These are phyloP conservation scores for Latheticus oryzae DNA, from an alignment of 2,888 invertebrate species.

Conservation along the genomic window DNA sequence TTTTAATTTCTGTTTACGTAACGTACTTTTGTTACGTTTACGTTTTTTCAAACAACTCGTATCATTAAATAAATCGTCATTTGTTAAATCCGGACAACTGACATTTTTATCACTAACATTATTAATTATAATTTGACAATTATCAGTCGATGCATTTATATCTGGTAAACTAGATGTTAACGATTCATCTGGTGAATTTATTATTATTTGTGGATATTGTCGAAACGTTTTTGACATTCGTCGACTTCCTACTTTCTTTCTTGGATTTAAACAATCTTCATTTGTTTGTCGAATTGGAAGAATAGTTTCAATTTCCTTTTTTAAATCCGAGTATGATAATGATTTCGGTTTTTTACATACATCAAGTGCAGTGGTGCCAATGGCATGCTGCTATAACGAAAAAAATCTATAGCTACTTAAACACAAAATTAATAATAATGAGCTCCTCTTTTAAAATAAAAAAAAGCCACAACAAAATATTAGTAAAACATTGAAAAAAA, in stretches of 20 bases:
- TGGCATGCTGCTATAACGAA: constrained; percentile 63
- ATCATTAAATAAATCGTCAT: constrained; percentile 41
- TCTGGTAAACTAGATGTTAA: constrained; percentile 62
- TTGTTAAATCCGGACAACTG: constrained; percentile 59
- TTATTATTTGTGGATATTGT: constrained; percentile 58
- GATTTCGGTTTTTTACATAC: constrained; percentile 51
- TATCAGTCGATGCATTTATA: constrained; percentile 48
- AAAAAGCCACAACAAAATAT: constrained; percentile 36
- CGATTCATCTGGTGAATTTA: constrained; percentile 58
- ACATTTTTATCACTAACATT: constrained; percentile 56
- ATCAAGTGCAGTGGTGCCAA: constrained; percentile 58
- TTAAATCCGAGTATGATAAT: constrained; percentile 61
- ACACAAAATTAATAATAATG: constrained; percentile 22
- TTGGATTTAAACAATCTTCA: no score
- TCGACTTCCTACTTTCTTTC: constrained; percentile 47
- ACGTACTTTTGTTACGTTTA: constrained; percentile 35
- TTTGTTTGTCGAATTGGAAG: constrained; percentile 55
- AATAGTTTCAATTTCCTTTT: constrained; percentile 60
- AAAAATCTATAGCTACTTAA: constrained; percentile 40
- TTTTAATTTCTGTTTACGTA: background rate
- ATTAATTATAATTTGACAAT: constrained; percentile 38
- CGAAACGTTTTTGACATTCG: constrained; percentile 59
- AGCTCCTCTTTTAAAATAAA: constrained; percentile 12
- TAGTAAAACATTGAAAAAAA: constrained; percentile 28
- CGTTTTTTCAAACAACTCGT: constrained; percentile 8